Conservation (phyloP, 1,140 invertebrate species). For the Zaprionus lachaisei region DNA sequence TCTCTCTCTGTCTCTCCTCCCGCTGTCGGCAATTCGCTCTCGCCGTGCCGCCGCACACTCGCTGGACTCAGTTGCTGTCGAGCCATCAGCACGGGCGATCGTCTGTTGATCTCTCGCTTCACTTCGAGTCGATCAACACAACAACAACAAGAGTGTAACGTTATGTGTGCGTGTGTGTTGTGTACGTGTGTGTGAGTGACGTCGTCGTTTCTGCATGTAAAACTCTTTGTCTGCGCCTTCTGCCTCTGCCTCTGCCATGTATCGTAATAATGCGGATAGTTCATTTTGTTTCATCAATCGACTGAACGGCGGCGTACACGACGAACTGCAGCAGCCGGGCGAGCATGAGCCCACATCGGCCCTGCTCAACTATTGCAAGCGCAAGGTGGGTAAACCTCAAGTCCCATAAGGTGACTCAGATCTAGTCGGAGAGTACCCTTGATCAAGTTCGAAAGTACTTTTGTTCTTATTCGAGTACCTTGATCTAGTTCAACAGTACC, state of each 20-base stretch:
- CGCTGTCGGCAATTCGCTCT: background rate
- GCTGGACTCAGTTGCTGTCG: constrained; percentile 37
- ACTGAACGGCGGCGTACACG: constrained; percentile 85
- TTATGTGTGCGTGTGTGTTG: constrained; percentile 49
- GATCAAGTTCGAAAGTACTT: background rate
- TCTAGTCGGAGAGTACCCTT: background rate
- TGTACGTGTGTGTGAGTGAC: constrained; percentile 24
- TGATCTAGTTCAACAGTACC: too few species aligned
- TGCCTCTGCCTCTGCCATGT: constrained; percentile 41
- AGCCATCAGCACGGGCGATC: constrained; percentile 36
- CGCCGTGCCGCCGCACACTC: constrained; percentile 31
- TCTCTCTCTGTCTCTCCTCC: too few species aligned
- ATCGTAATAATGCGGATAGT: constrained; percentile 77
- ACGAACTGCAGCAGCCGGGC: constrained; percentile 87
- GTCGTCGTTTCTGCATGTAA: constrained; percentile 37
- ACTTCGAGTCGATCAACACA: constrained; percentile 5
- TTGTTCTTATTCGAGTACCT: too few species aligned
- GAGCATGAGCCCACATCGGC: constrained; percentile 90
- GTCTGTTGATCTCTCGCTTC: constrained; percentile 3
- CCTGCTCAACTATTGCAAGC: constrained; percentile 91
- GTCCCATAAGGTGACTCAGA: too few species aligned
- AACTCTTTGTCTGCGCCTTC: constrained; percentile 37
- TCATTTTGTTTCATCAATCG: constrained; percentile 82
- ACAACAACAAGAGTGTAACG: constrained; percentile 26
- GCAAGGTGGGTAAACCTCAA: constrained; percentile 85